Evolutionary conservation across 2,113 vertebrate species (phyloP), one percentile per base, ranked within the genome.

Genomic region (Phylloscopus trochiloides): DNA sequence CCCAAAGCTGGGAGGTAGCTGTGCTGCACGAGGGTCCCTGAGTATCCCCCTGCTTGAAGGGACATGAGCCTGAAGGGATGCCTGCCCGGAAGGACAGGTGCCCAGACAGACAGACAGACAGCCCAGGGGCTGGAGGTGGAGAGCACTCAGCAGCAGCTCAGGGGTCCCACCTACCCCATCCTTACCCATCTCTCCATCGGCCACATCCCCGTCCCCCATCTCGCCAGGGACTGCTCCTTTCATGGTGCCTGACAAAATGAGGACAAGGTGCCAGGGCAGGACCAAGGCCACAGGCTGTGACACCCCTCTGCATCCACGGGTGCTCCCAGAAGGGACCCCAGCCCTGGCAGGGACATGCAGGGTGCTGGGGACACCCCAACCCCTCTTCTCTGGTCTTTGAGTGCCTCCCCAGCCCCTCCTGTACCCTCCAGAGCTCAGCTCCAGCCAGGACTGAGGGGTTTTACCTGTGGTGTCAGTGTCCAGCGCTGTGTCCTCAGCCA

Each of bases 401-500:
- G 25, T 50, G 17, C 18, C 55, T 51, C n/a, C 25, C 14, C 29
- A 42, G 1, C 14, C 8, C 10, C 2, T 11, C 6, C 13, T 1
- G 7, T 11, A 26, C 7, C 50, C 50, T 11, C 50, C 13, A 10
- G 24, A 86, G 1, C 55, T 54, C 63, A 47, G 47, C 47, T 62
- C 66, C 17, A 78, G 34, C 11, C 26, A 52, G 58, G 11, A 70
- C 32, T 2, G 2, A n/a, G 12, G 18, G 3, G 4, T 29, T 89
- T 92, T 83, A 96, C 94, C 97, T 87, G 97, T 73, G 4, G 14
- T 58, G 17, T 98, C 96, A 11, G 61, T 9, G 4, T 98, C 98
- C 54, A 96, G 86, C 2, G 76, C 96, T 0, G 75, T 91, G 83
- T 98, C 98, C 79, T 98, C 96, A 0, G 98, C 98, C 93, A 99